These are phyloP conservation scores for Heliconius aoede DNA, from an alignment of 2,888 invertebrate species.

Conservation along the genomic window DNA sequence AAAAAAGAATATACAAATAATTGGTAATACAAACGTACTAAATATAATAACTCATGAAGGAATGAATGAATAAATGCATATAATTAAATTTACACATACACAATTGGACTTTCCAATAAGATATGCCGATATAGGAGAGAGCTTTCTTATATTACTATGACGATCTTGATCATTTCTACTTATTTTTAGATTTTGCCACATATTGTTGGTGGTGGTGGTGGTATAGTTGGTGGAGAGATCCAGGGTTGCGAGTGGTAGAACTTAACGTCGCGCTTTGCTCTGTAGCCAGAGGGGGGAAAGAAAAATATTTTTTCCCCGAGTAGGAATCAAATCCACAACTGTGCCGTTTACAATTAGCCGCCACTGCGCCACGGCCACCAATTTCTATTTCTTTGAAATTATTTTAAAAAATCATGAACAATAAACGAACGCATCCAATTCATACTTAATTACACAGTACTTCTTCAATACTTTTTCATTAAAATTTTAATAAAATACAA, in stretches of 20 bases:
- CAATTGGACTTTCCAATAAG: background rate
- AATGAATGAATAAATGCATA: conserved; percentile 72
- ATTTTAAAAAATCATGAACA: background rate
- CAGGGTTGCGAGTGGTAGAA: no score
- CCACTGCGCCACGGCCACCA: background rate
- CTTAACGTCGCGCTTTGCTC: background rate
- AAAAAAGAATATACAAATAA: conserved; percentile 58
- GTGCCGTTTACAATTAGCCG: background rate
- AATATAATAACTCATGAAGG: conserved; percentile 53
- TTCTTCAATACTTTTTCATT: conserved; percentile 21
- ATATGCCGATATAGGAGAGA: background rate
- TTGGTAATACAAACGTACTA: conserved; percentile 50
- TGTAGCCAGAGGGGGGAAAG: background rate
- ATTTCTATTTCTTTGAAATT: conserved; percentile 11
- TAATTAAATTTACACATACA: conserved; percentile 7
- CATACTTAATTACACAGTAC: background rate
- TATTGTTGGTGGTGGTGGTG: no score
- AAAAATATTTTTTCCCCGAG: background rate
- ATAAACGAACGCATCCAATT: conserved; percentile 1
- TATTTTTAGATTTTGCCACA: no score
- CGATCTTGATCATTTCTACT: background rate
- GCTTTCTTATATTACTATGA: background rate
- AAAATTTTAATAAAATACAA: conserved; percentile 26
- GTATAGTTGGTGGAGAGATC: no score
- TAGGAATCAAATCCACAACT: background rate